Evolutionary conservation across 1,140 invertebrate species (phyloP).

Genomic region (Cephus cinctus): DNA sequence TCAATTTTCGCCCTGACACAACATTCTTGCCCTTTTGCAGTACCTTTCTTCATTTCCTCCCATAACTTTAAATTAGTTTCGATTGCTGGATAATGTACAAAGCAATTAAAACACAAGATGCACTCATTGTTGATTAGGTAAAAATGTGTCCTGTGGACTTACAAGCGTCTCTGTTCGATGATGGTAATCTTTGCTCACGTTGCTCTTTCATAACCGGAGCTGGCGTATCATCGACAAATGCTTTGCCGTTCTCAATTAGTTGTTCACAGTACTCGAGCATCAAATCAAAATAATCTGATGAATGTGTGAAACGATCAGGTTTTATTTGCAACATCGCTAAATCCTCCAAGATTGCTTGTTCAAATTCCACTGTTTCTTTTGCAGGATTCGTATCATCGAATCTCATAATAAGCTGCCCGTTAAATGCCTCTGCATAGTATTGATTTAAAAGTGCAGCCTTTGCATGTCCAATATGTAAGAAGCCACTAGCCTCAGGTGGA

Average conservation of each 20-base stretch:
- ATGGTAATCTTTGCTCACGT: slow-evolving; percentile 86
- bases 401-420: slow-evolving; percentile 96
- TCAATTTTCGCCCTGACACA: slow-evolving; percentile 98
- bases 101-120: slow-evolving; percentile 12
- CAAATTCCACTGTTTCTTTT: slow-evolving; percentile 98
- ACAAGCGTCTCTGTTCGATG: slow-evolving; percentile 84
- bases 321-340: slow-evolving; percentile 88
- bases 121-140: slow-evolving; percentile 14
- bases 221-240: slow-evolving; percentile 96
- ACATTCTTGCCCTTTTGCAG: slow-evolving; percentile 75
- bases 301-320: slow-evolving; percentile 91
- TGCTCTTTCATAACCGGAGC: slow-evolving; percentile 93
- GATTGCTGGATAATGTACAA: slow-evolving; percentile 62
- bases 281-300: slow-evolving; percentile 95
- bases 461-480: slow-evolving; percentile 97
- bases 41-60: slow-evolving; percentile 93
- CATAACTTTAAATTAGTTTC: slow-evolving; percentile 88
- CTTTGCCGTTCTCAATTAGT: slow-evolving; percentile 83
- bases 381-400: slow-evolving; percentile 99
- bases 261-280: slow-evolving; percentile 88
- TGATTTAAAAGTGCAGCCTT: slow-evolving; percentile 98
- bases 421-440: slow-evolving; percentile 91
- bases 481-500: slow-evolving; percentile 93
- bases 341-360: slow-evolving; percentile 96
- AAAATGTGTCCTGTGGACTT: slow-evolving; percentile 38